Evolutionary conservation across 2,113 vertebrate genomes (phyloP), one percentile per base, ranked within the genome.

Genomic region (Aphyosemion australe): DNA sequence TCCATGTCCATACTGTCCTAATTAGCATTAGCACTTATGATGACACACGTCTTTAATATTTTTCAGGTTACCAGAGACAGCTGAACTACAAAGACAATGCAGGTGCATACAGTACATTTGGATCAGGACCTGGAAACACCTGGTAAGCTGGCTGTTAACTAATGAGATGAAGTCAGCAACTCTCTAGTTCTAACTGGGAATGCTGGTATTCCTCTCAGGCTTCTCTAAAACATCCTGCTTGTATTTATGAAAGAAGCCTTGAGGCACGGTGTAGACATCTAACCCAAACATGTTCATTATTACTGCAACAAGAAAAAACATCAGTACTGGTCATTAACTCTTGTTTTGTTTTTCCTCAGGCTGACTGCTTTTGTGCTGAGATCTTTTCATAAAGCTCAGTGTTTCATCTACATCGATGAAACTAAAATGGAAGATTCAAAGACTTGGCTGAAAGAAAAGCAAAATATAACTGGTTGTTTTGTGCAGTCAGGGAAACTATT

Each of bases 51-150:
- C 55, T 46, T 12, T 64, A 0, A 51, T 61, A 1, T 59, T 21
- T 3, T 6, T 26, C 77, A 97, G 96, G 95, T 13, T 96, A 96
- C 78, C 95, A 97, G 86, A 89, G 78, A 49, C 93, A 98, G 14
- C 89, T 97, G 34, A 94, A 90, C 74, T 98, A 96, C 83, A 94
- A 93, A 61, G 92, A 94, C 14, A 0, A 0, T 0, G 85, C 92
- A 0, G 95, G 95, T 0, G 93, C 94, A 12, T 97, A 94, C 50
- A 96, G 95, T 60, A 93, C 95, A 16, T 98, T 97, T 83, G 94
- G 94, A 55, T 54, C 88, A 5, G 88, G 90, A 65, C 10, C 51
- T 0, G 94, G 91, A 12, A 97, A 95, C 52, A 97, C 95, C 14
- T 97, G 95, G 96, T 97, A 26, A 26, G 26, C 26, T 4, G 26